Evolutionary conservation across 2,113 vertebrate species (phyloP).

Genomic region (Synchiropus splendidus): DNA sequence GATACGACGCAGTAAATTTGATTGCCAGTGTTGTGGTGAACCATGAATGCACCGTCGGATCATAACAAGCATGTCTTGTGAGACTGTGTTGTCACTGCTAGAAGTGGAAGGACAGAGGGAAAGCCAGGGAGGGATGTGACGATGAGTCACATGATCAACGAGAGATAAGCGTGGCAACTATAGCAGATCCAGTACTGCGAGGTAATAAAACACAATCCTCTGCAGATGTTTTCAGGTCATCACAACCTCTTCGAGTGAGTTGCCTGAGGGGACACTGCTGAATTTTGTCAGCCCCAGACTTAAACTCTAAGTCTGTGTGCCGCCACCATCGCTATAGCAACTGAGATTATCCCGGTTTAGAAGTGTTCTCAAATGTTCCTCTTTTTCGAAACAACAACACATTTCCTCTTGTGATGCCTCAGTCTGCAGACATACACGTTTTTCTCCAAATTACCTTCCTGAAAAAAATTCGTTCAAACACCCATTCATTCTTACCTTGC

Average conservation of each 20-base stretch:
- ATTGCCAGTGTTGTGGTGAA: not conserved
- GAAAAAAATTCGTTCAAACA: too few species aligned
- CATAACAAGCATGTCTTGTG: too few species aligned
- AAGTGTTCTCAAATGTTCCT: constrained; percentile 24
- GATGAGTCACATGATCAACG: too few species aligned
- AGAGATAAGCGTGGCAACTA: too few species aligned
- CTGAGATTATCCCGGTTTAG: constrained; percentile 41
- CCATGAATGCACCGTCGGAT: too few species aligned
- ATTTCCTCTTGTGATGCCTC: constrained; percentile 12
- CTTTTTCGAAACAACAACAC: constrained; percentile 33
- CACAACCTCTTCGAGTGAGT: constrained; percentile 2
- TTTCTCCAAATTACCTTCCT: too few species aligned
- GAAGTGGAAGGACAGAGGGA: too few species aligned
- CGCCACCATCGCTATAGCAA: constrained; percentile 56
- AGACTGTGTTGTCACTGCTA: too few species aligned
- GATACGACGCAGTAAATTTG: constrained; percentile 6
- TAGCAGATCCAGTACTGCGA: not conserved
- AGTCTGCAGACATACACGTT: not conserved
- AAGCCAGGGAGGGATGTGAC: too few species aligned
- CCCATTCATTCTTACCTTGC: too few species aligned
- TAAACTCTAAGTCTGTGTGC: constrained; percentile 41
- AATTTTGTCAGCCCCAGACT: constrained; percentile 25
- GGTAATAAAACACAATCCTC: constrained; percentile 3
- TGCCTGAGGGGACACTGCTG: constrained; percentile 8
- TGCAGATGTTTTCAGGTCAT: constrained; percentile 3